Conservation (phyloP, 2,113 vertebrate species). For the Strix aluco region DNA sequence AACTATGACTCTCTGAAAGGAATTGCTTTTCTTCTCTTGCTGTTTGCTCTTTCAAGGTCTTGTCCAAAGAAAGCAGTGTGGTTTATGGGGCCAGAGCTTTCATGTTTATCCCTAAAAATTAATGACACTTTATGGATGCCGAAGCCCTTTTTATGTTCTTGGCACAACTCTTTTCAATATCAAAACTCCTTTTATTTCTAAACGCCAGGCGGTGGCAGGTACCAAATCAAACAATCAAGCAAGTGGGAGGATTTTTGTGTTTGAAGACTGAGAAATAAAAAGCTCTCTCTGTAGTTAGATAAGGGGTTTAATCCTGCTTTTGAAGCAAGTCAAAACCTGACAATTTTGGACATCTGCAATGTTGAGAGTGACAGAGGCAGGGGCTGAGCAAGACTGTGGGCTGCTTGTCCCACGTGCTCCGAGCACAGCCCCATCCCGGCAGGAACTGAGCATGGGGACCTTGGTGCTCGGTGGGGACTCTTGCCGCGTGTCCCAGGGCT, state of each 20-base stretch:
- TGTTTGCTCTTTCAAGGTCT: background rate
- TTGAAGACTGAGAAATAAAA: background rate
- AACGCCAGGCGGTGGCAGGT: background rate
- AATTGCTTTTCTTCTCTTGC: background rate
- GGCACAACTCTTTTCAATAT: background rate
- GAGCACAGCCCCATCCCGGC: no score
- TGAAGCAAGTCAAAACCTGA: background rate
- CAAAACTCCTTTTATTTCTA: background rate
- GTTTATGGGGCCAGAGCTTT: background rate
- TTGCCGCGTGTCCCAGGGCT: accelerated
- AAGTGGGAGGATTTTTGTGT: background rate
- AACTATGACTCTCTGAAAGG: background rate
- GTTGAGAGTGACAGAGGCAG: background rate
- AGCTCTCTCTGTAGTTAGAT: background rate
- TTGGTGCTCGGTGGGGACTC: no score
- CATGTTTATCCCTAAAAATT: background rate
- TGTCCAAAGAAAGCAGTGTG: background rate
- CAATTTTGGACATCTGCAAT: background rate
- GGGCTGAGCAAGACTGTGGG: background rate
- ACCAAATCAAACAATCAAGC: background rate
- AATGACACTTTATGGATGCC: background rate
- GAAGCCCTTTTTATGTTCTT: background rate
- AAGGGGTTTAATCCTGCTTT: background rate
- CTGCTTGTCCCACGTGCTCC: accelerated
- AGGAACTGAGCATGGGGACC: background rate